Percentiles rank a stretch among this genome's conserved stretches.
Evolutionary conservation across 2,888 invertebrate genomes (phyloP).

Genomic region (Standfussiana lucernea): DNA sequence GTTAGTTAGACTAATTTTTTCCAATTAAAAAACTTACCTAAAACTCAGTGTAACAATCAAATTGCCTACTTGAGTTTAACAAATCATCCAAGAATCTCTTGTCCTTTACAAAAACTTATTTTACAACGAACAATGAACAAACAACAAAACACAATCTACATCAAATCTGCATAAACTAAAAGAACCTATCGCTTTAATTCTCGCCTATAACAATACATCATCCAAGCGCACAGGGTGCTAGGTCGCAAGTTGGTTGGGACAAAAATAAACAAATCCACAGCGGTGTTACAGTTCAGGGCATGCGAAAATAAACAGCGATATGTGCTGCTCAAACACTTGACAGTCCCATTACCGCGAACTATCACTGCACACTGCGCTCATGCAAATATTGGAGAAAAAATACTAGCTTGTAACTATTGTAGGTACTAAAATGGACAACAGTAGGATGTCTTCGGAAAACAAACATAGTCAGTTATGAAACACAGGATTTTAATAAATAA

Average conservation of each 20-base stretch:
- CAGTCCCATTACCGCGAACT: slow-evolving; percentile 85
- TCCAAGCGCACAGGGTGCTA: slow-evolving; percentile 46
- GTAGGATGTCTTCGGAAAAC: neutral
- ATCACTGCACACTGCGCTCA: slow-evolving; percentile 76
- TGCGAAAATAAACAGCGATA: slow-evolving; percentile 82
- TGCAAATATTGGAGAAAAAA: slow-evolving; percentile 51
- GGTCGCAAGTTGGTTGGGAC: slow-evolving; percentile 56
- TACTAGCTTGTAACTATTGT: neutral
- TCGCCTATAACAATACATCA: slow-evolving; percentile 44
- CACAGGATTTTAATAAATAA: neutral
- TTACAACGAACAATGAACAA: neutral
- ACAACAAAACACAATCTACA: slow-evolving; percentile 2
- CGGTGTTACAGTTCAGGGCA: slow-evolving; percentile 75
- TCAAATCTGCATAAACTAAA: slow-evolving; percentile 35
- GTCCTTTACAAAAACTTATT: neutral
- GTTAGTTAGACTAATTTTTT: neutral
- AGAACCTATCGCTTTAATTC: slow-evolving; percentile 23
- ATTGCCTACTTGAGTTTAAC: too few species aligned
- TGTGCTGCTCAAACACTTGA: slow-evolving; percentile 84
- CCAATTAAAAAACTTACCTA: too few species aligned
- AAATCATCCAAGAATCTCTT: too few species aligned
- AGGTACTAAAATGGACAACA: neutral
- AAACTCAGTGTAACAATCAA: too few species aligned
- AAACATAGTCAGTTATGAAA: neutral
- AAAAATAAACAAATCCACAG: slow-evolving; percentile 76